Evolutionary conservation across 2,797 vertebrate species (phyloP), one percentile per base, ranked within the genome.

Genomic region (Pseudochaenichthys georgianus): DNA sequence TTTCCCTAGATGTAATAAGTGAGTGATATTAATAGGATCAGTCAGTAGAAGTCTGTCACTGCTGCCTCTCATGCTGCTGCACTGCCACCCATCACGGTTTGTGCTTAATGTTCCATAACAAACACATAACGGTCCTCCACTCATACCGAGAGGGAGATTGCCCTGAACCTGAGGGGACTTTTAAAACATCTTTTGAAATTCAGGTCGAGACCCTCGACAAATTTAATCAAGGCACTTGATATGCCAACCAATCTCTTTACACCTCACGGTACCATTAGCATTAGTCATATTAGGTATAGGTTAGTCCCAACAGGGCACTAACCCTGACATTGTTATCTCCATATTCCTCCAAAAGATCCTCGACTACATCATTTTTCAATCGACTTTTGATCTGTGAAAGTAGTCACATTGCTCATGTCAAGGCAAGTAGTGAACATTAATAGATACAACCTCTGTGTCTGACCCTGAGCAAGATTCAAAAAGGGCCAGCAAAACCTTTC

Each of bases 51-150:
- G 63, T 78, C 47, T 68, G 46, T 59, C 58, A 47, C 60, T 48
- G 70, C 68, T 75, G 72, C 6, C 59, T 74, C 65, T 53, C 76
- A 57, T 13, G 53, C 66, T 68, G 80, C 72, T 73, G 58, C 53
- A 13, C 71, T 78, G 2, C 51, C 64, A 58, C 77, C 68, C 51
- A 64, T 81, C 75, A 61, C 23, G 2, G 46, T 23, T 62, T 61
- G 31, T 16, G 50, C 48, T 48, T 81, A 75, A 86, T 84, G 82
- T 79, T 66, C 75, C 54, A 31, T 23, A 77, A 78, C 72, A 58
- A 75, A 70, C 28, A 16, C 73, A 50, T 63, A 60, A 34, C 16
- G 45, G 42, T 48, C 51, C 42, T 34, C 48, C 17, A 13, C 64
- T 67, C 64, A 34, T 21, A 51, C 5, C 31, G 47, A 57, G 6